A percentile compares a stretch with the other conserved stretches of the same genome.
phyloP scores from a whole-genome alignment of 2,888 invertebrate species.

The Nomada hirtipes region DNA sequence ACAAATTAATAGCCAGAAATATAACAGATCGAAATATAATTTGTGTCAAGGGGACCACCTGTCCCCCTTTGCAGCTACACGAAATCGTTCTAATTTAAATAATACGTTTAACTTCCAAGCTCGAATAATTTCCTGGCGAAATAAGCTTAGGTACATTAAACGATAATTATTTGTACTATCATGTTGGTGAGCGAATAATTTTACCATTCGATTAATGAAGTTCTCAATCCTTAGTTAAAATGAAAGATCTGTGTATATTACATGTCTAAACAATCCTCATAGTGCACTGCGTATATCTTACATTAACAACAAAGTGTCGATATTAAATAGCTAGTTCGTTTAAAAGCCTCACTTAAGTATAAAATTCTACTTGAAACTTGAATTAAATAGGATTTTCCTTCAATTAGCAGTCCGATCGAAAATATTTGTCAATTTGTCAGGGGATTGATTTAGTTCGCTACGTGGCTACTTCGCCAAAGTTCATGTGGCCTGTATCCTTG shows the following conservation, averaged over 20 bases:
- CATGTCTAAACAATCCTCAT: slow-evolving; percentile 59
- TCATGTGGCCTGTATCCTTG: slow-evolving; percentile 92
- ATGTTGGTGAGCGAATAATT: neutral
- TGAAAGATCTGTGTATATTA: slow-evolving; percentile 65
- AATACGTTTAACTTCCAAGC: neutral
- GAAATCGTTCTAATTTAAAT: neutral
- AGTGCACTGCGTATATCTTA: slow-evolving; percentile 56
- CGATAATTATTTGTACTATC: neutral
- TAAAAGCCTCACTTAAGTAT: slow-evolving; percentile 52
- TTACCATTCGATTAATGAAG: neutral
- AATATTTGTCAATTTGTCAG: slow-evolving; percentile 24
- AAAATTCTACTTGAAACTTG: slow-evolving; percentile 51
- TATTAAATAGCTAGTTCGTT: slow-evolving; percentile 42
- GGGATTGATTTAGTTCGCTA: slow-evolving; percentile 63
- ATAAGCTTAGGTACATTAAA: neutral
- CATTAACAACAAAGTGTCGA: slow-evolving; percentile 47
- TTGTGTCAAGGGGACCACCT: neutral
- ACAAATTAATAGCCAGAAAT: slow-evolving; percentile 6
- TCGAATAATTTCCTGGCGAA: neutral
- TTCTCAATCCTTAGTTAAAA: slow-evolving; percentile 49
- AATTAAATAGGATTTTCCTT: slow-evolving; percentile 46
- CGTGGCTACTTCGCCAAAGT: slow-evolving; percentile 89
- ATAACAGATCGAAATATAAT: neutral
- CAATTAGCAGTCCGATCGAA: slow-evolving; percentile 42
- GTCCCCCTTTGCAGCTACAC: neutral